Conservation (phyloP, 2,797 vertebrate genomes). For the Coregonus sp. region DNA sequence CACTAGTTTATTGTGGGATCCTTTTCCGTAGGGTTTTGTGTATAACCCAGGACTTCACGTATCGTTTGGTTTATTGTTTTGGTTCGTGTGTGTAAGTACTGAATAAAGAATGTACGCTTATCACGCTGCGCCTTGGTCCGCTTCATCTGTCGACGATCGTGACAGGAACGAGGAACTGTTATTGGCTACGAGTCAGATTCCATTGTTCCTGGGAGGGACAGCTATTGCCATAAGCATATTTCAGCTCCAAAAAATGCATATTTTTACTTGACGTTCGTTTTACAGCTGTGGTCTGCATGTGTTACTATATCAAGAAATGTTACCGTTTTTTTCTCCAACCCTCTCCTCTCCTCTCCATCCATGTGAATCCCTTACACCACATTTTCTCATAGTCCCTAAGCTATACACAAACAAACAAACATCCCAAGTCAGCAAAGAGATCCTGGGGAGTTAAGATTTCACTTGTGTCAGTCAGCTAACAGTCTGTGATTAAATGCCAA, state of each 20-base stretch:
- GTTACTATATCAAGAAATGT: slow-evolving; percentile 57
- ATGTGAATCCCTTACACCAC: slow-evolving; percentile 59
- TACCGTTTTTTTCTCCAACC: slow-evolving; percentile 55
- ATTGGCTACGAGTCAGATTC: slow-evolving; percentile 23
- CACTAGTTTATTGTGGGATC: too few species aligned
- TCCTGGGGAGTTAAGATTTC: slow-evolving; percentile 44
- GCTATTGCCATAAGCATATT: slow-evolving; percentile 36
- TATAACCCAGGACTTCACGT: too few species aligned
- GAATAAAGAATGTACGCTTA: too few species aligned
- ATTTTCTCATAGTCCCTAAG: slow-evolving; percentile 68
- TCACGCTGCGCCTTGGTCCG: too few species aligned
- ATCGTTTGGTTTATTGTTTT: too few species aligned
- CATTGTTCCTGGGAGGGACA: not conserved
- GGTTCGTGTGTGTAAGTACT: too few species aligned
- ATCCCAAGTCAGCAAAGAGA: slow-evolving; percentile 47
- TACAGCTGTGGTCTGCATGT: slow-evolving; percentile 24
- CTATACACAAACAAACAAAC: slow-evolving; percentile 53
- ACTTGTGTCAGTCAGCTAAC: slow-evolving; percentile 39
- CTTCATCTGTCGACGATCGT: too few species aligned
- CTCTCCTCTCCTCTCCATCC: slow-evolving; percentile 49
- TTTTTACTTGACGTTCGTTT: slow-evolving; percentile 38
- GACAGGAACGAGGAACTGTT: slow-evolving; percentile 12
- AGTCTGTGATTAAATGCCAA: slow-evolving; percentile 12
- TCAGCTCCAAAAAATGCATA: slow-evolving; percentile 44
- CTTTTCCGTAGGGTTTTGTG: too few species aligned